Evolutionary conservation across 2,113 vertebrate species (phyloP).

Genomic region (Rhynchopsitta pachyrhyncha): DNA sequence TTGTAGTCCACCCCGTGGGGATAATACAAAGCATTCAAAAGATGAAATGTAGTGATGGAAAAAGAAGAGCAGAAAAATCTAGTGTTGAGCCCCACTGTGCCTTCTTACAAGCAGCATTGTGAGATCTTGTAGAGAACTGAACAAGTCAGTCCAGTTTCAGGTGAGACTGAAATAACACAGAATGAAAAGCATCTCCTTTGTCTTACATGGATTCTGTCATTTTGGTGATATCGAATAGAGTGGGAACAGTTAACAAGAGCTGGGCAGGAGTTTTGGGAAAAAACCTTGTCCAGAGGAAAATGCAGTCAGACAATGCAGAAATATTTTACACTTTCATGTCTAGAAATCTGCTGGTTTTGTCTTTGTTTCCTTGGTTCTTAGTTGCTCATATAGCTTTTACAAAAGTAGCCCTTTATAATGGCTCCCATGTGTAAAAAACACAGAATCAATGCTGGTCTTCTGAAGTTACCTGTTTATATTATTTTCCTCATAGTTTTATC

Average conservation of each 20-base stretch:
- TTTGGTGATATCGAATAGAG: neutral
- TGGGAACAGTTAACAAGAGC: neutral
- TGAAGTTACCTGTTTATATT: neutral
- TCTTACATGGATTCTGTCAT: neutral
- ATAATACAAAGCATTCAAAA: neutral
- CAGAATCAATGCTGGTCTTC: neutral
- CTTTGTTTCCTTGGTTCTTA: neutral
- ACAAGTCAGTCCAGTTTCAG: neutral
- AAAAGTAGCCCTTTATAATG: neutral
- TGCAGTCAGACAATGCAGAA: neutral
- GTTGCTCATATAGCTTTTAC: neutral
- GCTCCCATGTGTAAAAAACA: neutral
- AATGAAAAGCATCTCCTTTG: neutral
- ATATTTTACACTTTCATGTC: neutral
- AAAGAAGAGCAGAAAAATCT: neutral
- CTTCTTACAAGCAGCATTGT: rapidly evolving
- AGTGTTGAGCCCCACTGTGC: neutral
- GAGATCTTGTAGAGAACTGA: neutral
- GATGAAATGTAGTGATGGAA: neutral
- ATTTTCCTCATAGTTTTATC: neutral
- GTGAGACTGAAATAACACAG: neutral
- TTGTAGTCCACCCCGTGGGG: neutral
- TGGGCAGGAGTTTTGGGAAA: neutral
- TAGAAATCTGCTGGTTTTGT: neutral
- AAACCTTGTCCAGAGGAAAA: neutral